Evolutionary conservation across 2,888 invertebrate genomes (phyloP), one percentile per base, ranked within the genome.

Genomic region (Ctena decussata): DNA sequence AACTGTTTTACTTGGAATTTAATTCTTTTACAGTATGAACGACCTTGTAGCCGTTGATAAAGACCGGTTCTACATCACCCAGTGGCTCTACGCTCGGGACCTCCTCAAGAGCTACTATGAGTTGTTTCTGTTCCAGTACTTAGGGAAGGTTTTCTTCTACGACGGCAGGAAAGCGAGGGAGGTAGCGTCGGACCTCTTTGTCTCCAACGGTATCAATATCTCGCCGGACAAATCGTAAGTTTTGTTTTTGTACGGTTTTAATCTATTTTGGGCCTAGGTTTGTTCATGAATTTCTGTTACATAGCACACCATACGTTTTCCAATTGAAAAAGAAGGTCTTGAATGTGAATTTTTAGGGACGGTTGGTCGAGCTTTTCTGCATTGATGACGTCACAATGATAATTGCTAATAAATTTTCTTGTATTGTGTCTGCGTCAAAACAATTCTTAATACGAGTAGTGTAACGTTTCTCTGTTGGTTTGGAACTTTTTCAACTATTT

Each of bases 201-300:
- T 82, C 57, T 75, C 90, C 3, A 89, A 87, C 41, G 90, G 90
- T 27, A 88, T 90, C 3, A 90, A 90, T 57, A 74, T 77, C 21
- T 90, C 90, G 0, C 86, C 86, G 6, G 87, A 90, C 46, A 71
- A 60, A 41, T 77, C 69, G 90, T 90, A 78, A 83, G 87, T 85
- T 37, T 32, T n/a, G n/a, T n/a, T n/a, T 71, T 8, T 18, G 21
- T 0, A 21, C 37, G 1, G 27, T 69, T 18, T 77, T 46, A 69
- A 27, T 27, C n/a, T n/a, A 53, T 15, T 53, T 53, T 8, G 21
- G 0, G 53, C 24, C 21, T 53, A 1, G 27, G 3, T 53, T 24
- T 53, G n/a, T 0, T 53, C 46, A 53, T 53, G 1, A n/a, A n/a
- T n/a, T n/a, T n/a, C n/a, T n/a, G n/a, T n/a, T n/a, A n/a, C n/a